Base-by-base conservation (phyloP, 2,797 vertebrate genomes). In the Holocentrus rufus region DNA sequence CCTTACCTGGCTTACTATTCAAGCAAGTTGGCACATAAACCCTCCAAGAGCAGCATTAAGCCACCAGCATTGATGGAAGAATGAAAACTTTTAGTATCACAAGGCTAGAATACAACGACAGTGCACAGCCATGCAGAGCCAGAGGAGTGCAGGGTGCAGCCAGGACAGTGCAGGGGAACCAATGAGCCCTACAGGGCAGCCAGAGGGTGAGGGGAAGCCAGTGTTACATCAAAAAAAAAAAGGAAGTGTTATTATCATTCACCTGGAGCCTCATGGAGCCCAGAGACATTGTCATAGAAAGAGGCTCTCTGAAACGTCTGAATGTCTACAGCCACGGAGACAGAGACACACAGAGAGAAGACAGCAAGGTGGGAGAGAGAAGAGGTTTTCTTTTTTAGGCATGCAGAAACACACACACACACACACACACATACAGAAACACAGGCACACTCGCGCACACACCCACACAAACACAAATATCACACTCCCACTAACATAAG, bases 281-380 rank as follows among this genome's bases (percentile, higher is more conserved):
- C 95, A 95, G 96, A 96, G 91, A 97, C 95, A 96, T 88, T 92
- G 87, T 98, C 97, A 98, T 98, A 98, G 95, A 98, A 98, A 96
- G 95, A 98, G 89, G 96, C 95, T 97, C 96, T 98, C 95, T 98
- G 97, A 95, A 97, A 94, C 95, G 93, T 98, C 96, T 97, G 95
- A 96, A 98, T 98, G 94, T 98, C 97, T 98, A 95, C 91, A 92
- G 82, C 80, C 83, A 77, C 77, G 87, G 74, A 85, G 69, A 80
- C 69, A 86, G 55, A 63, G 71, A 85, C 72, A 87, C 39, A 81
- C 39, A 81, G 52, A 80, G 36, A 88, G 84, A 87, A 76, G 77
- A 85, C 67, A 82, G 76, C 56, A 81, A 66, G 68, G 80, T 78
- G 80, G 82, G 82, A 83, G 75, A 81, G 64, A 66, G 59, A 61